Evolutionary conservation across 2,888 invertebrate genomes (phyloP), one percentile per base, ranked within the genome.

Genomic region (Malthinus flaveolus): DNA sequence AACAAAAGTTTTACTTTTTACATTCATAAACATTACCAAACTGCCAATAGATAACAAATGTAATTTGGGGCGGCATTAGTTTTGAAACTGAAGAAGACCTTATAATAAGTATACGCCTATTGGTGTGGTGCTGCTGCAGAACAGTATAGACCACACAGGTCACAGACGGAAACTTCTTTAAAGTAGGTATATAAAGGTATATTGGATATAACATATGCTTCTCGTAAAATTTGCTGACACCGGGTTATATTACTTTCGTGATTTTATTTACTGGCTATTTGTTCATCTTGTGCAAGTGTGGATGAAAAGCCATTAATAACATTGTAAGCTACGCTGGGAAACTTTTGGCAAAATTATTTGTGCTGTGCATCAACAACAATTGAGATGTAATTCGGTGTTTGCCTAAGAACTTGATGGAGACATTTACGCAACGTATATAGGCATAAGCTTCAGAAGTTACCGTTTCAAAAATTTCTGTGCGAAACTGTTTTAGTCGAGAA

Each of bases 171-270:
- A 5, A 23, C 23, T 23, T 23, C 23, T 23, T 23, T 5, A 23
- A 23, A 5, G 2, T 32, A 32, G 49, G 31, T 13, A 13, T 32
- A 13, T 34, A 7, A 31, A 37, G 46, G 12, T 31, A 37, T n/a
- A n/a, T n/a, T n/a, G n/a, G n/a, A n/a, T n/a, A n/a, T 50, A 45
- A 56, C 56, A 56, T 56, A 45, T 56, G 56, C 37, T 50, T 49
- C 35, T 12, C 56, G 50, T 56, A 56, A 56, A 56, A 56, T 15
- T 46, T 36, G 33, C 37, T 33, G 50, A 37, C 50, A 44, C 39
- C 42, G 32, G 55, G 42, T 55, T 55, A 55, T 55, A 45, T 35
- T 37, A 48, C 55, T 49, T 34, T 42, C 55, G 44, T 55, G 49
- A 55, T 49, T 49, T 54, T 39, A 10, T 49, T 9, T 49, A 49